A percentile compares a stretch with the other conserved stretches of the same genome.
phyloP scores from a whole-genome alignment of 1,140 invertebrate genomes.

The Cryptotermes secundus region DNA sequence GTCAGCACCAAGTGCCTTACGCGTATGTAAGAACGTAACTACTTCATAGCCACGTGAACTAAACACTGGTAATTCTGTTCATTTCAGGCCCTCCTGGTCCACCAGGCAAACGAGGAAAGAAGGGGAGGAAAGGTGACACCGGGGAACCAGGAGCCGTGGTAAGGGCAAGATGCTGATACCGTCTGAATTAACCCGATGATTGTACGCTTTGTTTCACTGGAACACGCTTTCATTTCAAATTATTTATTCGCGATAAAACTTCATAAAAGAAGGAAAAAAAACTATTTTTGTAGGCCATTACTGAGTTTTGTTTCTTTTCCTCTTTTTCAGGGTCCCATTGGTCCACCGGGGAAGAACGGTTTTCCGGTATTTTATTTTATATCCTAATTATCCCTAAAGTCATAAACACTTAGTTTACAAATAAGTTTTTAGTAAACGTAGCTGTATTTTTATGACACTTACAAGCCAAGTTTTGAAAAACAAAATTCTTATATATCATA shows the following conservation, averaged over 20 bases:
- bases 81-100: constrained; percentile 64
- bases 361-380: constrained; percentile 76
- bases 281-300: constrained; percentile 42
- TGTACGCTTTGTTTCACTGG: not conserved
- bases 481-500: too few species aligned
- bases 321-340: constrained; percentile 70
- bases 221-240: not conserved
- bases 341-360: constrained; percentile 80
- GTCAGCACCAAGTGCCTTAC: too few species aligned
- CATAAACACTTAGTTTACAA: constrained; percentile 41
- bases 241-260: not conserved
- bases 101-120: constrained; percentile 80
- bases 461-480: not conserved
- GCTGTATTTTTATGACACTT: constrained; percentile 30
- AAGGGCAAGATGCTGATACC: constrained; percentile 36
- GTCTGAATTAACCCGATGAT: not conserved
- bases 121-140: constrained; percentile 83
- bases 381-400: constrained; percentile 39
- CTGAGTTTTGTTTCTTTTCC: constrained; percentile 42
- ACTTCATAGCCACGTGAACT: too few species aligned
- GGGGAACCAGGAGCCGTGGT: constrained; percentile 64
- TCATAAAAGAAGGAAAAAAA: not conserved
- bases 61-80: constrained; percentile 31
- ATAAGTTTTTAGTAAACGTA: constrained; percentile 39
- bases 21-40: too few species aligned